phyloP scores from a whole-genome alignment of 1,140 invertebrate species.

The Spodoptera frugiperda region DNA sequence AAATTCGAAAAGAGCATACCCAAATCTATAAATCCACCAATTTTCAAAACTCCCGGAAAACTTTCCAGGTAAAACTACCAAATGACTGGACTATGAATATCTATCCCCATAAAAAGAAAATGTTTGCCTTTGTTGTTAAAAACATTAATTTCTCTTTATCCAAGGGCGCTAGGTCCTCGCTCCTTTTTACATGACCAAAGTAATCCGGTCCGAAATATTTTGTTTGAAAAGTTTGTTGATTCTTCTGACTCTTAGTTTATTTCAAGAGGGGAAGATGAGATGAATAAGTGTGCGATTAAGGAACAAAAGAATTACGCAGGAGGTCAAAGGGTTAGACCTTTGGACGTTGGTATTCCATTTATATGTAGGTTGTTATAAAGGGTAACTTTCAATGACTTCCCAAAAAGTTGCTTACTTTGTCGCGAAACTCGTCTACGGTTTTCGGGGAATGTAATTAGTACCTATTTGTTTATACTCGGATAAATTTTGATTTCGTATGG shows the following conservation, averaged over 20 bases:
- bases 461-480: background rate
- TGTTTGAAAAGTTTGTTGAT: slow-evolving; percentile 47
- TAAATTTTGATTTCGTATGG: slow-evolving; percentile 13
- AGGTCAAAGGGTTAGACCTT: slow-evolving; percentile 36
- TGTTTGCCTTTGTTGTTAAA: slow-evolving; percentile 35
- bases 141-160: slow-evolving; percentile 23
- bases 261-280: slow-evolving; percentile 39
- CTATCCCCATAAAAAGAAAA: slow-evolving; percentile 19
- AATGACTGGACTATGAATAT: too few species aligned
- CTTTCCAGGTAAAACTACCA: too few species aligned
- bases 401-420: background rate
- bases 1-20: too few species aligned
- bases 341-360: slow-evolving; percentile 24
- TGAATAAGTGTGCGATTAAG: slow-evolving; percentile 50
- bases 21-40: too few species aligned
- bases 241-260: slow-evolving; percentile 38
- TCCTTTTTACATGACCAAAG: slow-evolving; percentile 17
- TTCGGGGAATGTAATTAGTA: too few species aligned
- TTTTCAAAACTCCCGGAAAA: too few species aligned
- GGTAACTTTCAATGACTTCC: slow-evolving; percentile 23
- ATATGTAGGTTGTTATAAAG: slow-evolving; percentile 11
- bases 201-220: slow-evolving; percentile 26
- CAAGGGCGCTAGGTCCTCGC: background rate
- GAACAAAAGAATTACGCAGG: slow-evolving; percentile 48
- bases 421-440: background rate